These are phyloP conservation scores for Sphecodes monilicornis DNA, from an alignment of 2,888 invertebrate species.

Conservation along the genomic window DNA sequence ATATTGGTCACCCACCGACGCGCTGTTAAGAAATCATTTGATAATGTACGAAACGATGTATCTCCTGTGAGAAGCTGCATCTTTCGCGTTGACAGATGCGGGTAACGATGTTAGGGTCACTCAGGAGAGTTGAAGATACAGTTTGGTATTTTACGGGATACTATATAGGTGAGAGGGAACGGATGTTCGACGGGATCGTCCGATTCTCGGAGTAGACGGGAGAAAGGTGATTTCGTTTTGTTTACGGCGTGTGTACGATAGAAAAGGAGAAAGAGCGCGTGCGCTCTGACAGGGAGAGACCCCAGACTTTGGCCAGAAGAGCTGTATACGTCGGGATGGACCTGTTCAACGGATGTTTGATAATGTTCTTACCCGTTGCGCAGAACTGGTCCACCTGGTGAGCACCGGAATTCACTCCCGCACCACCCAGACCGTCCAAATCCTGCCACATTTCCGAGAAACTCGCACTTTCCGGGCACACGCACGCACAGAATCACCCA, in stretches of 20 bases:
- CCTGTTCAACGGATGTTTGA: not conserved
- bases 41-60: not conserved
- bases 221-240: slow-evolving; percentile 60
- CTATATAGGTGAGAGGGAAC: no score
- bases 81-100: slow-evolving; percentile 50
- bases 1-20: not conserved
- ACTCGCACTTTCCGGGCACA: slow-evolving; percentile 70
- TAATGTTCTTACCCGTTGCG: slow-evolving; percentile 77
- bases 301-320: slow-evolving; percentile 49
- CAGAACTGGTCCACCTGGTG: slow-evolving; percentile 82
- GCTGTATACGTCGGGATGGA: slow-evolving; percentile 9
- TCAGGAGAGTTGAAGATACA: not conserved
- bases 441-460: slow-evolving; percentile 82
- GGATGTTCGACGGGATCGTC: not conserved
- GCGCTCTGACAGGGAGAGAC: slow-evolving; percentile 63
- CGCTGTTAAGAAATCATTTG: not conserved
- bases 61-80: slow-evolving; percentile 20
- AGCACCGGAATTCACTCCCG: slow-evolving; percentile 79
- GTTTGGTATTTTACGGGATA: not conserved
- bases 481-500: slow-evolving; percentile 71
- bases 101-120: slow-evolving; percentile 2
- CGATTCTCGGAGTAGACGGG: not conserved
- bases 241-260: slow-evolving; percentile 63
- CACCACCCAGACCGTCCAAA: slow-evolving; percentile 79
- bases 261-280: slow-evolving; percentile 56